Percentiles rank a stretch among this genome's conserved stretches.
phyloP scores from a whole-genome alignment of 1,140 invertebrate species.

The Nephila pilipes region DNA sequence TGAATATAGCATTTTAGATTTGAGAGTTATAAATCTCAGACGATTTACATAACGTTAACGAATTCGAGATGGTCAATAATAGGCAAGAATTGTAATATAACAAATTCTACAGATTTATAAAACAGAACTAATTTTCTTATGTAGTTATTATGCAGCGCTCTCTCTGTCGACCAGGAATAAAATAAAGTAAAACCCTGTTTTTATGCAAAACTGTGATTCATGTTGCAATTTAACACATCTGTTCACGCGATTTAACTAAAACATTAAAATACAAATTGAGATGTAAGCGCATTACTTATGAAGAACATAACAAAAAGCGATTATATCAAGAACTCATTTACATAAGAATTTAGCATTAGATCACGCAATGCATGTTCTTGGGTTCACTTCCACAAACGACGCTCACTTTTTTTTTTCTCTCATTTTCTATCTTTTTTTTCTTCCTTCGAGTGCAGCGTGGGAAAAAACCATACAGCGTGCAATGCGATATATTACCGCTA shows the following conservation, averaged over 20 bases:
- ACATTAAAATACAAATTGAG: conserved; percentile 1
- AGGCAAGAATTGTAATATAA: too few relatives aligned
- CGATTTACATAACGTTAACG: too few relatives aligned
- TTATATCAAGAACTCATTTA: conserved; percentile 15
- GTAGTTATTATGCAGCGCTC: too few relatives aligned
- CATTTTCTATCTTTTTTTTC: not conserved
- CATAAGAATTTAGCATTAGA: conserved; percentile 2
- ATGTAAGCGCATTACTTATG: not conserved
- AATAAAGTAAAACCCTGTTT: too few relatives aligned
- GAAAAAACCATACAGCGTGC: conserved; percentile 32
- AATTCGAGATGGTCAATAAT: too few relatives aligned
- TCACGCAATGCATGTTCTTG: not conserved
- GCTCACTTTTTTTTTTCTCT: not conserved
- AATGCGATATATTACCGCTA: conserved; percentile 27
- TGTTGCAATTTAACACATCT: not conserved
- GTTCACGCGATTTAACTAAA: not conserved
- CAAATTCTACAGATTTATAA: too few relatives aligned
- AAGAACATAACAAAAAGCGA: not conserved
- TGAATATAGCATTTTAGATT: too few relatives aligned
- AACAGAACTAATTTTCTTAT: too few relatives aligned
- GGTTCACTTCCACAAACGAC: not conserved
- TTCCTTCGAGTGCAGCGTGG: not conserved
- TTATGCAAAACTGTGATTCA: not conserved
- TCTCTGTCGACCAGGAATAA: too few relatives aligned
- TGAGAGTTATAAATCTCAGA: too few relatives aligned